Evolutionary conservation across 1,140 invertebrate genomes (phyloP).

Genomic region (Arion vulgaris): DNA sequence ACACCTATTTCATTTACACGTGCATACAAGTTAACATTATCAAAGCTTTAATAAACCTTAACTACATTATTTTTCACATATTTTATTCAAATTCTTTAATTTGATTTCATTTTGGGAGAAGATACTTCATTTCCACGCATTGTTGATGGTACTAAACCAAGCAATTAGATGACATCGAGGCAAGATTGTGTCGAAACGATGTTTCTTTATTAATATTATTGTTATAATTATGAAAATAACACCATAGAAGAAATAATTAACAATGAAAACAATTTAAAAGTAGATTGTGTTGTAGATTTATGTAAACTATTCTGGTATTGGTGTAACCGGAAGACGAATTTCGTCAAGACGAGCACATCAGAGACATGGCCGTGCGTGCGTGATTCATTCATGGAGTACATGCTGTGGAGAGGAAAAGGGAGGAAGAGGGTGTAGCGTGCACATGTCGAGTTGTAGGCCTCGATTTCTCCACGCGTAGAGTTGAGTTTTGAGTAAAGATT

Average conservation of each 20-base stretch:
- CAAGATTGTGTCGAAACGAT: no score
- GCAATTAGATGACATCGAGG: no score
- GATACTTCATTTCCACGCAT: background rate
- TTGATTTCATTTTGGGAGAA: background rate
- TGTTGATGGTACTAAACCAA: background rate
- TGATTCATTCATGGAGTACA: slow-evolving; percentile 4
- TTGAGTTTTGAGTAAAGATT: background rate
- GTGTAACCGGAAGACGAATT: no score
- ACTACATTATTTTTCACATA: background rate
- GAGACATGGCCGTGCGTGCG: background rate
- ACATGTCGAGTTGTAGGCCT: background rate
- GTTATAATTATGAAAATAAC: no score
- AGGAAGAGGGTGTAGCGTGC: background rate
- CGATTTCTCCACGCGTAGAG: background rate
- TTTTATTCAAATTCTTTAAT: background rate
- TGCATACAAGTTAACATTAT: background rate
- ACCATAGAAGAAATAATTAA: no score
- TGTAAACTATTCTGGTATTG: no score
- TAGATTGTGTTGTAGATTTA: no score
- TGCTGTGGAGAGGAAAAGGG: background rate
- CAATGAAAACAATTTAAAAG: no score
- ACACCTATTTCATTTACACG: background rate
- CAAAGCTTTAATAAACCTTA: background rate
- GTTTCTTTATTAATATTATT: no score
- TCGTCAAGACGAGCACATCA: background rate